Percentiles rank a stretch among this genome's conserved stretches.
Evolutionary conservation across 1,140 invertebrate genomes (phyloP).

Genomic region (Drosophila pallidifrons): DNA sequence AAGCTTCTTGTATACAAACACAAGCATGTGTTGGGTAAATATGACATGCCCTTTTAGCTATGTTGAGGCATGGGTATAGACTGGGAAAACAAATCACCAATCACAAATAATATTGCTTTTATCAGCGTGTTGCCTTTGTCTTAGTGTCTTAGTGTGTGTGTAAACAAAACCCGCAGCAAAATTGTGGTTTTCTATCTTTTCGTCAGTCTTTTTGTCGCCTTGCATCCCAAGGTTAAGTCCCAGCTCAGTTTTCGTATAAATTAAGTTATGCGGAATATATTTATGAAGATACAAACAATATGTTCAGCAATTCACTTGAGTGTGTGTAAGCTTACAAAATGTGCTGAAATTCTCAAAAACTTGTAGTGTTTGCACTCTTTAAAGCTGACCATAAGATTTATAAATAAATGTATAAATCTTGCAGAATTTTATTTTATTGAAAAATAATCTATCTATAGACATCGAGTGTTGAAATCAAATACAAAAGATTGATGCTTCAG

Average conservation of each 20-base stretch:
- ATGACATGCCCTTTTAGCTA: slow-evolving; percentile 2
- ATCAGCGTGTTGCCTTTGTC: slow-evolving; percentile 12
- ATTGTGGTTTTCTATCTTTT: background rate
- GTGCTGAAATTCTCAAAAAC: background rate
- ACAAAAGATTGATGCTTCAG: too few relatives aligned
- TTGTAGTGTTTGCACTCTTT: background rate
- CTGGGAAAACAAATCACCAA: slow-evolving; percentile 33
- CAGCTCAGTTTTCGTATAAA: background rate
- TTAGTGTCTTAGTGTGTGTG: background rate
- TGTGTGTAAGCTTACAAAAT: background rate
- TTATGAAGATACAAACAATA: background rate
- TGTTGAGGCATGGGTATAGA: background rate
- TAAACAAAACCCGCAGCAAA: background rate
- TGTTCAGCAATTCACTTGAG: background rate
- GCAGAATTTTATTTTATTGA: too few relatives aligned
- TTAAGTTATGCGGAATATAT: background rate
- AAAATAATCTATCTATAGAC: too few relatives aligned
- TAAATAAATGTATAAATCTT: too few relatives aligned
- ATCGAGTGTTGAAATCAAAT: too few relatives aligned
- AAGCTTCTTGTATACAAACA: background rate
- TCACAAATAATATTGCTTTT: slow-evolving; percentile 43
- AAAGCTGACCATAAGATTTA: too few relatives aligned
- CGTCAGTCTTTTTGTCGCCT: background rate
- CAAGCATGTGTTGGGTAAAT: background rate
- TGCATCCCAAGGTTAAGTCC: background rate